Conservation (phyloP, 2,888 invertebrate genomes). For the Drosophila mulleri region DNA sequence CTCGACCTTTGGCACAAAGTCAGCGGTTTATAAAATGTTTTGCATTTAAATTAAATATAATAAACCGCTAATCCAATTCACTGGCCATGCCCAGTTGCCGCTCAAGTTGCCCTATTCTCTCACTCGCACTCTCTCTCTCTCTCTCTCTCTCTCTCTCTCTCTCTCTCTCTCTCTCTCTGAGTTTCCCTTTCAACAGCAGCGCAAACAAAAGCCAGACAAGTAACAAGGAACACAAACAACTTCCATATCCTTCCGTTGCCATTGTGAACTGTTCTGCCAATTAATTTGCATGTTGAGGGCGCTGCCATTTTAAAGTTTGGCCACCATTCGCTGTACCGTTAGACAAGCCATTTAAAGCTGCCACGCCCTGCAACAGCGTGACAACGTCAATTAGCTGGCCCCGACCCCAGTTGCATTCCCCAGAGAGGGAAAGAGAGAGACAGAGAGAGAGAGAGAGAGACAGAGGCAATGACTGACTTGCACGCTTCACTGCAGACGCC, state of each 20-base stretch:
- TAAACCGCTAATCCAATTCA: slow-evolving; percentile 74
- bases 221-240: slow-evolving; percentile 41
- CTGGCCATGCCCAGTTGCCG: slow-evolving; percentile 22
- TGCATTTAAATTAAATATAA: slow-evolving; percentile 76
- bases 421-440: background rate
- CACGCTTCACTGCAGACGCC: slow-evolving; percentile 21
- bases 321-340: slow-evolving; percentile 13
- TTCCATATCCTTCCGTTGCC: slow-evolving; percentile 35
- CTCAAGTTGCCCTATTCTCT: too few species aligned
- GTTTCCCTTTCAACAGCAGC: background rate
- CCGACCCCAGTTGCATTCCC: slow-evolving; percentile 23
- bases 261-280: slow-evolving; percentile 46
- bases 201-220: slow-evolving; percentile 47
- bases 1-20: slow-evolving; percentile 40
- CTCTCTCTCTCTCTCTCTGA: background rate
- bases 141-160: background rate
- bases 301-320: slow-evolving; percentile 51
- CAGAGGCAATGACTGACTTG: slow-evolving; percentile 3
- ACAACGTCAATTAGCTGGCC: slow-evolving; percentile 45
- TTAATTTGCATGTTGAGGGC: slow-evolving; percentile 66
- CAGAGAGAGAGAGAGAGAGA: background rate
- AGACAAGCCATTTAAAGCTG: slow-evolving; percentile 26
- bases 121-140: too few species aligned
- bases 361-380: slow-evolving; percentile 14
- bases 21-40: slow-evolving; percentile 62